Evolutionary conservation across 1,140 invertebrate species (phyloP), one percentile per base, ranked within the genome.

Genomic region (Drosophila sucinea): DNA sequence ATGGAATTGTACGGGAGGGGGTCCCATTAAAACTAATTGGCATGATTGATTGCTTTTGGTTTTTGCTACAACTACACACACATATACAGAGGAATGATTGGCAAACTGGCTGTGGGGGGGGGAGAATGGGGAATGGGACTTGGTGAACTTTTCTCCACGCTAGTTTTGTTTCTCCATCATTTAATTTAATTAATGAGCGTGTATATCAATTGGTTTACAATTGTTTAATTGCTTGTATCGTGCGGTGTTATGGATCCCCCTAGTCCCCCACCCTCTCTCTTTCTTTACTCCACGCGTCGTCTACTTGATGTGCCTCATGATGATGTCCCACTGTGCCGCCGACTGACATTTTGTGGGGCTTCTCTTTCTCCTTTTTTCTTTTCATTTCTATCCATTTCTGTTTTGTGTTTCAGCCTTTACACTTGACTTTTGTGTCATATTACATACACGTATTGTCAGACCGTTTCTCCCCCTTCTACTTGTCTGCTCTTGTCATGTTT

Each of bases 111-210:
- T 0, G 33, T 8, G 7, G 33, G 0, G 33, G 0, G 35, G 35
- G 8, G 8, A 11, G 8, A 8, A 8, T 11, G 35, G 8, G 35
- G 11, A 10, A 3, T 6, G 33, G 6, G 44, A 41, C 23, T 41
- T 56, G 74, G 44, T 72, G 68, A 64, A 60, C 62, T 64, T 72
- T 57, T 54, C 68, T 54, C 60, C 73, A 51, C 38, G 66, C 71
- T 71, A 67, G 67, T 70, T 77, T 38, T 67, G 69, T 58, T 80
- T 65, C 70, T 77, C 67, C 70, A 67, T 80, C 67, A 80, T 80
- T 81, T 81, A 81, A 77, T 80, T 80, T 80, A 81, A 81, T 81
- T 81, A 81, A 80, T 81, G 78, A 80, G 73, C 70, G 67, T 80
- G 67, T 77, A 78, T 81, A 81, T 81, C 79, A 80, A 81, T 81